A percentile compares a stretch with the other conserved stretches of the same genome.
Evolutionary conservation across 2,113 vertebrate genomes (phyloP).

Genomic region (Athene noctua): DNA sequence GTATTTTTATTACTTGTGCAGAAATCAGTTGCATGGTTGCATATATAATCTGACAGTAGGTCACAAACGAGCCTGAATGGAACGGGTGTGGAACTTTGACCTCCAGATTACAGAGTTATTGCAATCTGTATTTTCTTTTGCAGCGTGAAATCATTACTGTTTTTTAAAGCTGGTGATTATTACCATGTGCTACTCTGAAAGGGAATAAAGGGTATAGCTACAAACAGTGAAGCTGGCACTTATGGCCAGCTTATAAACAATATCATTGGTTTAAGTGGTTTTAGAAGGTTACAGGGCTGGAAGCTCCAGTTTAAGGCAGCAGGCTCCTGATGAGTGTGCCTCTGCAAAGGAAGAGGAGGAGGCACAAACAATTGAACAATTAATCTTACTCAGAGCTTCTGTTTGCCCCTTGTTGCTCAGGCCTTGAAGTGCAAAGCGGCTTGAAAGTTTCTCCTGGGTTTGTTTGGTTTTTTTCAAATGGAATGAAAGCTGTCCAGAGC

Average conservation of each 20-base stretch:
- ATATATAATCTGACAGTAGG: background rate
- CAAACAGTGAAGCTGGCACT: background rate
- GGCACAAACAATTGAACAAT: background rate
- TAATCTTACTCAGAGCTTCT: background rate
- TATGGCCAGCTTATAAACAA: background rate
- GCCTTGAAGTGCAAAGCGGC: background rate
- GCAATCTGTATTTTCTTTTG: background rate
- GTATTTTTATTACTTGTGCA: background rate
- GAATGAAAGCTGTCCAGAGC: background rate
- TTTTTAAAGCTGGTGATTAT: background rate
- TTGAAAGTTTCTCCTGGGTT: background rate
- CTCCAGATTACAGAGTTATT: background rate
- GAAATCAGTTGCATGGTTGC: background rate
- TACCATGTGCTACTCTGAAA: background rate
- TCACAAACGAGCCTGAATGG: background rate
- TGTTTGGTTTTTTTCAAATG: background rate
- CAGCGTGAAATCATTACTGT: background rate
- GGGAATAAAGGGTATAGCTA: background rate
- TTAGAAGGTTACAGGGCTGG: background rate
- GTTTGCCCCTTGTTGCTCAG: background rate
- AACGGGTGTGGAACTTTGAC: background rate
- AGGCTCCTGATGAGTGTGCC: background rate
- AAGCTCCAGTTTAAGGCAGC: background rate
- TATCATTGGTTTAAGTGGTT: background rate
- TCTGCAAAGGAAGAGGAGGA: background rate